A percentile compares a stretch with the other conserved stretches of the same genome.
Conservation (phyloP, 1,140 invertebrate genomes). For the Globodera ellingtonae region DNA sequence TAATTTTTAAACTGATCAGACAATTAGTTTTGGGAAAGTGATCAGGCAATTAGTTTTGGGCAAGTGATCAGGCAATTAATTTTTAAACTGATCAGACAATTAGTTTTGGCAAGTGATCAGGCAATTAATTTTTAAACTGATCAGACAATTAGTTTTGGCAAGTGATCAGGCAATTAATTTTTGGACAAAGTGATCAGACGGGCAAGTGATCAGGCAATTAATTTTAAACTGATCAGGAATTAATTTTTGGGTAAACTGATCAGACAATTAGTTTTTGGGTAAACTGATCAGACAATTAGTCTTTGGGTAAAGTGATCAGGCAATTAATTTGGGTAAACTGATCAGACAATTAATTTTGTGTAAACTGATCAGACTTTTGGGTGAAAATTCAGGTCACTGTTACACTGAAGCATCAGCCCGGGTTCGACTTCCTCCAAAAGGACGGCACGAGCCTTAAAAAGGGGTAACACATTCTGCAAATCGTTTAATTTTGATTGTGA, state of each 20-base stretch:
- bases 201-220: no score
- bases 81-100: background rate
- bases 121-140: background rate
- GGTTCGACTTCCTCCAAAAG: conserved; percentile 73
- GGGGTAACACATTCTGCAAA: conserved; percentile 28
- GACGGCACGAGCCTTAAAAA: conserved; percentile 66
- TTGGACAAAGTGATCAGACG: no score
- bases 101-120: background rate
- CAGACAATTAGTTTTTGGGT: background rate
- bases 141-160: no score
- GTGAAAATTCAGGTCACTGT: conserved; percentile 73
- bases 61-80: background rate
- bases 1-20: background rate
- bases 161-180: no score
- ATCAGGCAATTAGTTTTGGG: background rate
- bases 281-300: no score
- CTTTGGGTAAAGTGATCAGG: no score
- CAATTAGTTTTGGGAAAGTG: background rate
- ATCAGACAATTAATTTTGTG: no score
- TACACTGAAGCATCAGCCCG: conserved; percentile 76
- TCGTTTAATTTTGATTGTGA: no score
- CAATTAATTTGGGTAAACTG: no score
- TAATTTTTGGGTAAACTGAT: background rate
- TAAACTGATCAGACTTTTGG: no score
- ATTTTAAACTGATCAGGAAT: no score